phyloP scores from a whole-genome alignment of 2,113 vertebrate genomes.

The Rhinolophus sinicus region DNA sequence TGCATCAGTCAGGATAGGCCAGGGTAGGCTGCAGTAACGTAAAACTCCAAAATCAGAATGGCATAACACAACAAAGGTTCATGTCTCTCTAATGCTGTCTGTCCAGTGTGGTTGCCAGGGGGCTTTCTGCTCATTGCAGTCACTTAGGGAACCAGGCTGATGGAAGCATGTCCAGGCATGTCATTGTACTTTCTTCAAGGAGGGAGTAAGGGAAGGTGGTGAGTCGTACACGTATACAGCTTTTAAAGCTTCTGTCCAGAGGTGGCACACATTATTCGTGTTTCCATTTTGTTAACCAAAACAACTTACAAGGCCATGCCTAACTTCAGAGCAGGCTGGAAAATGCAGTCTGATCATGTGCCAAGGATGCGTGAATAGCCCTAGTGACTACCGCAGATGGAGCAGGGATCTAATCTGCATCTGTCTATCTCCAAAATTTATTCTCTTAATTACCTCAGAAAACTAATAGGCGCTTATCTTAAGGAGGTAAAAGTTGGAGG shows the following conservation, averaged over 20 bases:
- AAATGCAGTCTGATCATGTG: neutral
- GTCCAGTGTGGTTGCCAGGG: neutral
- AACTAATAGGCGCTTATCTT: neutral
- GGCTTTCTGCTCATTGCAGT: neutral
- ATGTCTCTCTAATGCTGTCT: neutral
- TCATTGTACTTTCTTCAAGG: neutral
- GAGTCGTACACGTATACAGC: neutral
- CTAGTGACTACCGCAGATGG: neutral
- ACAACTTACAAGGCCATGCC: neutral
- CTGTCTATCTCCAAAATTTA: neutral
- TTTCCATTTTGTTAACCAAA: conserved; percentile 28
- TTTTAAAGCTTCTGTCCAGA: neutral
- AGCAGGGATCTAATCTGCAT: neutral
- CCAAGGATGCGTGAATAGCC: neutral
- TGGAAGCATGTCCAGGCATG: neutral
- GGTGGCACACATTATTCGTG: neutral
- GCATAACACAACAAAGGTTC: neutral
- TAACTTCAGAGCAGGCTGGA: neutral
- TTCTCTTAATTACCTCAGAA: neutral
- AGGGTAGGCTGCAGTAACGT: neutral
- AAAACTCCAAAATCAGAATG: neutral
- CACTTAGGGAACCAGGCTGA: neutral
- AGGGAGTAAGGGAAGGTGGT: neutral
- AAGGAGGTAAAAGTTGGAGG: neutral
- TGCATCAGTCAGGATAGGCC: neutral